A percentile compares a stretch with the other conserved stretches of the same genome.
These are phyloP conservation scores for Sinella curviseta DNA, from an alignment of 1,140 invertebrate genomes.

Conservation along the genomic window DNA sequence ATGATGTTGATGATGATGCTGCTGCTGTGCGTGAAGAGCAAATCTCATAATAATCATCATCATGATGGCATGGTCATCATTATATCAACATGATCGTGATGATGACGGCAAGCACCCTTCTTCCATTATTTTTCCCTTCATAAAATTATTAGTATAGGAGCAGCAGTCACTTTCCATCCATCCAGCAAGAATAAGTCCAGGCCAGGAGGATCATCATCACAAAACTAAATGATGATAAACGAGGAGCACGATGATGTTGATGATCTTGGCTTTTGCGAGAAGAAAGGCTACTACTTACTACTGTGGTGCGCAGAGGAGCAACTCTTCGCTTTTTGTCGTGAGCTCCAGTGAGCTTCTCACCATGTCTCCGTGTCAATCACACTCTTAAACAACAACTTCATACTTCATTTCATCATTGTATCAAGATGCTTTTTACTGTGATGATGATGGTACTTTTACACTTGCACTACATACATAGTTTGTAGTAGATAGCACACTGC, in stretches of 20 bases:
- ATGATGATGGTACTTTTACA: too few species aligned
- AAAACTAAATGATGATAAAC: constrained; percentile 14
- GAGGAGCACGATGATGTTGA: background rate
- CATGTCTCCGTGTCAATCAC: constrained; percentile 6
- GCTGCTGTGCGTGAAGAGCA: background rate
- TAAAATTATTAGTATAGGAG: too few species aligned
- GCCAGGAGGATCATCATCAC: background rate
- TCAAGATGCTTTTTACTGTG: too few species aligned
- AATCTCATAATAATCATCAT: background rate
- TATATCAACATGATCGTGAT: background rate
- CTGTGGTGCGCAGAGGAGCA: background rate
- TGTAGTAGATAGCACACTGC: too few species aligned
- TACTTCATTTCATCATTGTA: background rate
- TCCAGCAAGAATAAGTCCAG: background rate
- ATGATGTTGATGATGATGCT: background rate
- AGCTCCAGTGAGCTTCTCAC: background rate
- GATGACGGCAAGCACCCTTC: background rate
- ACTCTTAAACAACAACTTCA: background rate
- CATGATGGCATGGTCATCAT: background rate
- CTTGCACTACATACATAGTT: too few species aligned
- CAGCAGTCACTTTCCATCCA: background rate
- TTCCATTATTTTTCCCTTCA: background rate
- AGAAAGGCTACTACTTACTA: too few species aligned
- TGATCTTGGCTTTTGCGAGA: too few species aligned
- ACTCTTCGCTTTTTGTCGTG: background rate